Evolutionary conservation across 2,888 invertebrate species (phyloP).

Genomic region (Eudasyphora cyanicolor): DNA sequence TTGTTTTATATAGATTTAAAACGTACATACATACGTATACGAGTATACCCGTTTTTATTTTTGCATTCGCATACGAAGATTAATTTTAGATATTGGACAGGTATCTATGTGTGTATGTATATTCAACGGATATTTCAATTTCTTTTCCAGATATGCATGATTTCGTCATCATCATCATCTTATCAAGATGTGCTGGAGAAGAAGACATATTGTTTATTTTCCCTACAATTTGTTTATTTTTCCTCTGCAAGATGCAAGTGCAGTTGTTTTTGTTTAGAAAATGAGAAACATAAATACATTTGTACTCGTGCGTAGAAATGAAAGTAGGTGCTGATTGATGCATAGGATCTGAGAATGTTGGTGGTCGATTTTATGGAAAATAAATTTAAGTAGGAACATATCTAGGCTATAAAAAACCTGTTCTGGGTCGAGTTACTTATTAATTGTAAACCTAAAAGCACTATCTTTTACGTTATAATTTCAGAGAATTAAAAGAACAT

Average conservation of each 20-base stretch:
- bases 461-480: too few species aligned
- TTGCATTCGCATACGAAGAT: too few species aligned
- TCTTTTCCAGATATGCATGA: neutral
- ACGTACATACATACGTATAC: too few species aligned
- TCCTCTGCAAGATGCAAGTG: conserved; percentile 44
- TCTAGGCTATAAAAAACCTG: too few species aligned
- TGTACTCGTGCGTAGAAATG: neutral
- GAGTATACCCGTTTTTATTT: neutral
- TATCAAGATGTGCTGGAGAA: neutral
- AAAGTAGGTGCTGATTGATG: neutral
- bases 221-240: conserved; percentile 44
- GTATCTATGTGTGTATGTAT: too few species aligned
- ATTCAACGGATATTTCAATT: neutral
- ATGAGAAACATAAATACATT: neutral
- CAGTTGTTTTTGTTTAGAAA: conserved; percentile 32
- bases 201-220: conserved; percentile 40
- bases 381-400: conserved; percentile 60
- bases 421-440: too few species aligned
- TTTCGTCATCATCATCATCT: neutral
- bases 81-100: too few species aligned
- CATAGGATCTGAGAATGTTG: conserved; percentile 7
- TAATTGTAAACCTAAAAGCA: too few species aligned
- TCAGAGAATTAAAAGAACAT: too few species aligned
- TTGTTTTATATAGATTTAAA: neutral
- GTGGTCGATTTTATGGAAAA: conserved; percentile 35